These are phyloP conservation scores for Thunnus maccoyii DNA, from an alignment of 2,113 vertebrate species.

Conservation along the genomic window DNA sequence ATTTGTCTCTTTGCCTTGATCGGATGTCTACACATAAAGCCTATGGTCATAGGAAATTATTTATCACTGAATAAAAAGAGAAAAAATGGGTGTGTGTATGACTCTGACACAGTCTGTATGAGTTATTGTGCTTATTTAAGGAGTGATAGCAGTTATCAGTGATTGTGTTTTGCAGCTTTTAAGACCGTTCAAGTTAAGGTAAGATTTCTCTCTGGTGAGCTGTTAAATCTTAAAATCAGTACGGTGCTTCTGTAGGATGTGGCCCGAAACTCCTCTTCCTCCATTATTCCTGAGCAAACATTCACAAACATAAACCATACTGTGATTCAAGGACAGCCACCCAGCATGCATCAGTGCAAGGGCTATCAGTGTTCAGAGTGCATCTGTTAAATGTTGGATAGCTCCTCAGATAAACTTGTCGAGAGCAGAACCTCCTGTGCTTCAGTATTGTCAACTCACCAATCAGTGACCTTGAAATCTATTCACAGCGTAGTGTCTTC, in stretches of 20 bases:
- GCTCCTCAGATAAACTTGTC: background rate
- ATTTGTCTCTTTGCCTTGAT: conserved; percentile 84
- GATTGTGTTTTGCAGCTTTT: no score
- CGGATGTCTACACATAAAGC: conserved; percentile 83
- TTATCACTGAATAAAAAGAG: conserved; percentile 87
- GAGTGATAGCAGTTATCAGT: no score
- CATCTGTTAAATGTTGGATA: conserved; percentile 4
- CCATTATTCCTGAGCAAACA: conserved; percentile 3
- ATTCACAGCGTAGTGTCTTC: background rate
- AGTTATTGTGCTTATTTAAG: conserved; percentile 47
- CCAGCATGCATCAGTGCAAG: conserved; percentile 24
- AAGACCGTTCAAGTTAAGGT: no score
- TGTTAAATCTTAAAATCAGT: background rate
- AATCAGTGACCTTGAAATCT: conserved; percentile 22
- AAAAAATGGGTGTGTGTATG: conserved; percentile 69
- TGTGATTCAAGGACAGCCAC: conserved; percentile 36
- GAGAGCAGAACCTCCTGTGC: background rate
- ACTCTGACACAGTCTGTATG: conserved; percentile 61
- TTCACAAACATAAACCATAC: background rate
- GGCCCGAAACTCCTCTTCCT: conserved; percentile 9
- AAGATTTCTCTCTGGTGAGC: no score
- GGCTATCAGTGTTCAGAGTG: conserved; percentile 2
- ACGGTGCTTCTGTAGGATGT: conserved; percentile 14
- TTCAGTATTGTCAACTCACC: background rate
- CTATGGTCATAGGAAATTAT: conserved; percentile 84